Base-by-base conservation (phyloP, 2,888 invertebrate species). In the Tetragnatha montana region DNA sequence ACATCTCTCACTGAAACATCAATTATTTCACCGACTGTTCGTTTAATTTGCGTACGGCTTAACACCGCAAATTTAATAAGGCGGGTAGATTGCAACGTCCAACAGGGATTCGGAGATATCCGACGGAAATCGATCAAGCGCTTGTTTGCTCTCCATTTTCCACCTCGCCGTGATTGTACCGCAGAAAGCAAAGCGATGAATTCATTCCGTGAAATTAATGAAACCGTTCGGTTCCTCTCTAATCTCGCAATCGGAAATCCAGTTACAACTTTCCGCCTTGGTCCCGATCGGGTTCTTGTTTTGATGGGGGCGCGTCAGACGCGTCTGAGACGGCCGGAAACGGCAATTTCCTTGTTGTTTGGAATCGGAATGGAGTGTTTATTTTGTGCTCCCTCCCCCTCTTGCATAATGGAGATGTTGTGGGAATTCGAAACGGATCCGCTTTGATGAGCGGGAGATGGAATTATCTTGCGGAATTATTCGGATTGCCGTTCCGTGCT, bases 211-310 rank as follows among this genome's bases (percentile, higher is more conserved):
- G 50, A 51, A 47, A 81, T 81, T 81, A 81, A 81, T 81, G 73
- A 81, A 81, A 81, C 49, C 50, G 73, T 17, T 73, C n/a, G 17
- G 12, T 60, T 35, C 21, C 14, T 60, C 68, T 22, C 68, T 51
- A 17, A 79, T 79, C 68, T 22, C 8, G 80, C 69, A n/a, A 80
- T 80, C 80, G 80, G 47, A 80, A 80, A 80, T 80, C 69, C 19
- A 69, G 69, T 69, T 60, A 80, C 60, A 60, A 60, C 17, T 60
- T 60, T 60, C 8, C 10, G 8, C 60, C 60, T 12, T 12, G 60
- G 8, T 60, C 17, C 60, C 60, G 60, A 60, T 60, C 60, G 17
- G 17, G 60, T 60, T 60, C 60, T 60, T 60, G 17, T 60, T 60
- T 60, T 60, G 60, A 60, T 60, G 17, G 4, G n/a, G 4, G 4